A percentile compares a stretch with the other conserved stretches of the same genome.
These are phyloP conservation scores for Amniataba percoides DNA, from an alignment of 2,797 vertebrate genomes.

Conservation along the genomic window DNA sequence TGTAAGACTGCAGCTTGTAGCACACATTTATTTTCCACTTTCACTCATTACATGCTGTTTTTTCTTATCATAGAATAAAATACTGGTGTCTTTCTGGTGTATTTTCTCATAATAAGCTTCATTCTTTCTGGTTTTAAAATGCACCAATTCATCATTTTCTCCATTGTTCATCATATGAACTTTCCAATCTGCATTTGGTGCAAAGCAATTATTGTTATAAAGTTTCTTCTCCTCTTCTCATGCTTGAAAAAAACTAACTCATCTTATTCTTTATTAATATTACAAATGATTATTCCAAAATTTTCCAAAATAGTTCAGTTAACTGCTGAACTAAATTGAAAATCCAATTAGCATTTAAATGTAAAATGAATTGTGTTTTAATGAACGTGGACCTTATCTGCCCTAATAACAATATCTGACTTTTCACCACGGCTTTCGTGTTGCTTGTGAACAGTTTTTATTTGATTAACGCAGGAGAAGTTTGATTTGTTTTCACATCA, in stretches of 20 bases:
- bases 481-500: background rate
- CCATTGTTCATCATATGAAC: background rate
- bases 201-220: background rate
- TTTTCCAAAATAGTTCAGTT: background rate
- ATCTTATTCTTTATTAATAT: background rate
- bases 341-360: background rate
- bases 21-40: background rate
- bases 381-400: background rate
- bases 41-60: background rate
- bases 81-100: background rate
- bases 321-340: background rate
- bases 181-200: background rate
- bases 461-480: background rate
- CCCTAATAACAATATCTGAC: background rate
- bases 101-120: background rate
- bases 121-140: background rate
- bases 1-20: conserved; percentile 4
- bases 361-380: background rate
- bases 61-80: background rate
- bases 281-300: background rate
- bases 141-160: background rate
- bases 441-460: background rate
- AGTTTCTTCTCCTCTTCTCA: background rate
- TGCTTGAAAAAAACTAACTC: background rate
- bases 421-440: background rate